Base-by-base conservation (phyloP, 1,140 invertebrate genomes). In the Globodera rostochiensis region DNA sequence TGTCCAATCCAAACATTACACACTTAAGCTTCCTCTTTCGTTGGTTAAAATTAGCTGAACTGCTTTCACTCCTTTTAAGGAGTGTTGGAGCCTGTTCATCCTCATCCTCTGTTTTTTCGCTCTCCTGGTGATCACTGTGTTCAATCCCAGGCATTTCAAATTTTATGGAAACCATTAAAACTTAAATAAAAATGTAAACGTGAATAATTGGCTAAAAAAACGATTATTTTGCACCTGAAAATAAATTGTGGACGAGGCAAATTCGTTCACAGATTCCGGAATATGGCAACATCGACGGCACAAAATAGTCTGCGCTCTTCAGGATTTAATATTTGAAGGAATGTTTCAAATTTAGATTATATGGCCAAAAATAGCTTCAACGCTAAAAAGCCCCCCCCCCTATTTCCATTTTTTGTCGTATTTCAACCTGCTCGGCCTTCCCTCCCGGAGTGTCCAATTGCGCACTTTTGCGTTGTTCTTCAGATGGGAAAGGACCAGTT, bases 391-490 rank as follows among this genome's bases (percentile, higher is more conserved):
- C n/a, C n/a, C n/a, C n/a, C 6, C n/a, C n/a, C 36, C 1, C 13
- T 66, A 21, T 13, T 15, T 66, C 60, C 21, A 21, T 13, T 15
- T 21, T 21, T 21, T 15, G n/a, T 66, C n/a, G 36, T 71, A 11
- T 45, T 25, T 1, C 15, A 80, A 89, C 87, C 88, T 80, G 76
- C 89, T 89, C 45, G 88, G 88, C 45, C 88, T 74, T n/a, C 88
- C 88, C 60, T 89, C 88, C 15, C 88, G 81, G 19, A 89, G 75
- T 9, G 88, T 89, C 88, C 88, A 89, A 79, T 89, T 89, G 46
- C 88, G 81, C 25, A 89, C 88, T 82, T 89, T 89, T 3, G 88
- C 88, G 67, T 89, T 89, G 74, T 89, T 89, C 67, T 89, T 89
- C 64, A 89, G 79, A 80, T 89, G 88, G 53, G 83, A 84, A 11